phyloP scores from a whole-genome alignment of 2,113 vertebrate species.

The Chloebia gouldiae region DNA sequence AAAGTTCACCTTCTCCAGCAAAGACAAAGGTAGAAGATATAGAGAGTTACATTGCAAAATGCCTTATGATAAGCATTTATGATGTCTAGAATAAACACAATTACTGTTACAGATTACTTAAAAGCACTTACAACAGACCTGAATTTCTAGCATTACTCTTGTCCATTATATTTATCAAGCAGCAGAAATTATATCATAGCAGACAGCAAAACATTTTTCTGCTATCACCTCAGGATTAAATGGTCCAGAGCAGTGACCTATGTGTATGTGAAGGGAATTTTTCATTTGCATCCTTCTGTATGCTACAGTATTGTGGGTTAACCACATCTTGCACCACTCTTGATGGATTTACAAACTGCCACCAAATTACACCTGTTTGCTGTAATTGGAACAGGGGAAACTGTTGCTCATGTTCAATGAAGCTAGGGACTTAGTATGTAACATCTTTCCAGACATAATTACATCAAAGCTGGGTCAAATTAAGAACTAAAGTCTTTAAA shows the following conservation, averaged over 20 bases:
- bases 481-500: not conserved
- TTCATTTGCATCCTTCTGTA: not conserved
- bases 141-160: not conserved
- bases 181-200: not conserved
- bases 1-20: not conserved
- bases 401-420: not conserved
- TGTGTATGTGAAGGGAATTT: not conserved
- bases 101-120: not conserved
- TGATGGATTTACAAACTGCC: not conserved
- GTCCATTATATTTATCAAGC: not conserved
- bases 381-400: not conserved
- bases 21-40: not conserved
- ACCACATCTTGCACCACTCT: not conserved
- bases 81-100: not conserved
- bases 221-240: not conserved
- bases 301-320: not conserved
- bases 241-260: not conserved
- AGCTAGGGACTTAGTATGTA: not conserved
- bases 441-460: not conserved
- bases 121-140: not conserved
- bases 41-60: not conserved
- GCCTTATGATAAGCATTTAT: rapidly evolving
- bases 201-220: not conserved
- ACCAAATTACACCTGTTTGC: not conserved
- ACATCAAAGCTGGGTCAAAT: not conserved